Evolutionary conservation across 1,140 invertebrate genomes (phyloP).

Genomic region (Drosophila pruinosa): DNA sequence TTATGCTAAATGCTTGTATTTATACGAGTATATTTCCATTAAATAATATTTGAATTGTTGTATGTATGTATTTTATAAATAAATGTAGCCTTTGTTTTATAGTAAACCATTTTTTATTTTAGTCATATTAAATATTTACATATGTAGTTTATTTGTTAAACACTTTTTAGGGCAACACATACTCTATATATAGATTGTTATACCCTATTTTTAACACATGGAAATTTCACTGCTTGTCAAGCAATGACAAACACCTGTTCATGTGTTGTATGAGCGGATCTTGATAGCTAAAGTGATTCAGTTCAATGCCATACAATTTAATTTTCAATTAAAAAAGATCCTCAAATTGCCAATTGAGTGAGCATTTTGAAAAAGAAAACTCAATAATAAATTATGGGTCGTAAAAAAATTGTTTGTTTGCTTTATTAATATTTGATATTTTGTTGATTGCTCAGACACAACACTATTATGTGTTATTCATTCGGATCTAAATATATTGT

Average conservation of each 20-base stretch:
- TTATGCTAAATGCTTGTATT: too few relatives aligned
- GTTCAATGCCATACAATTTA: not conserved
- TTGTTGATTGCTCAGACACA: not conserved
- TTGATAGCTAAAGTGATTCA: conserved; percentile 7
- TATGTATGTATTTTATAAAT: too few relatives aligned
- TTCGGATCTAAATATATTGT: too few relatives aligned
- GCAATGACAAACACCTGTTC: conserved; percentile 57
- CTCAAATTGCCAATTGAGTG: not conserved
- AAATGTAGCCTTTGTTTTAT: too few relatives aligned
- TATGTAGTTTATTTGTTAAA: too few relatives aligned
- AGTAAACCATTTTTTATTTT: too few relatives aligned
- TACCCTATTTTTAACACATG: not conserved
- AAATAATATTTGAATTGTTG: too few relatives aligned
- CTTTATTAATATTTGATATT: not conserved
- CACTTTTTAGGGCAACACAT: too few relatives aligned
- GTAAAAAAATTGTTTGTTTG: not conserved
- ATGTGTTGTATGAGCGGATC: not conserved
- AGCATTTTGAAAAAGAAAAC: not conserved
- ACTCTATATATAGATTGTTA: not conserved
- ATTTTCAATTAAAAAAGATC: not conserved
- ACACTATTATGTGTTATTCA: too few relatives aligned
- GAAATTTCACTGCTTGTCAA: conserved; percentile 42
- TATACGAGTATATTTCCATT: too few relatives aligned
- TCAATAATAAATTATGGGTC: not conserved
- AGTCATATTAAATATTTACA: too few relatives aligned